phyloP scores from a whole-genome alignment of 1,140 invertebrate genomes.

The Drosophila kanapiae region DNA sequence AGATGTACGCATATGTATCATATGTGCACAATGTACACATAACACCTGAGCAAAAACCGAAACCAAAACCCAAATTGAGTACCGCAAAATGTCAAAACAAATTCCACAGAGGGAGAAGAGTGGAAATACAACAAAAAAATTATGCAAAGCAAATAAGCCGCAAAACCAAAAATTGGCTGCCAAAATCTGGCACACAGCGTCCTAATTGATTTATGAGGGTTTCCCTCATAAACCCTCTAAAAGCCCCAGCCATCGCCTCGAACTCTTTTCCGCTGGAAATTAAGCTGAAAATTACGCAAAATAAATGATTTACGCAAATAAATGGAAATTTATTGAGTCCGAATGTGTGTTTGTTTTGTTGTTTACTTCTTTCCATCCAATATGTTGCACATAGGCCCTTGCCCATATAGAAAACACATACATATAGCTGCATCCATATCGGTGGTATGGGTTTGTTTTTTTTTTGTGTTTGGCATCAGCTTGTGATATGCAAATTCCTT shows the following conservation, averaged over 20 bases:
- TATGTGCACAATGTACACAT: constrained; percentile 11
- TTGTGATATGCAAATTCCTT: constrained; percentile 77
- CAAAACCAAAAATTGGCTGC: constrained; percentile 82
- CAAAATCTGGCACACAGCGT: constrained; percentile 69
- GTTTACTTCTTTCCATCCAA: constrained; percentile 34
- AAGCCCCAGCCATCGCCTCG: constrained; percentile 2
- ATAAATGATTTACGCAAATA: constrained; percentile 83
- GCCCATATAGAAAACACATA: constrained; percentile 9
- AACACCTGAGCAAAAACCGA: constrained; percentile 68
- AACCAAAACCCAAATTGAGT: constrained; percentile 50
- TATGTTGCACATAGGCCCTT: constrained; percentile 29
- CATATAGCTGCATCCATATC: constrained; percentile 16
- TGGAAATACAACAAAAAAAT: constrained; percentile 15
- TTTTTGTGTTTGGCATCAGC: constrained; percentile 61
- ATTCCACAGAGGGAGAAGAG: constrained; percentile 34
- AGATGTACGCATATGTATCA: constrained; percentile 23
- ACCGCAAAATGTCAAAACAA: constrained; percentile 63
- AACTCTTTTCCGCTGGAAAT: constrained; percentile 62
- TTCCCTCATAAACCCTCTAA: constrained; percentile 46
- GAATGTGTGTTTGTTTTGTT: constrained; percentile 47
- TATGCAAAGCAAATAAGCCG: constrained; percentile 66
- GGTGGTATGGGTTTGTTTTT: constrained; percentile 24
- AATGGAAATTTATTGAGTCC: constrained; percentile 82
- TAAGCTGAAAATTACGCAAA: constrained; percentile 82
- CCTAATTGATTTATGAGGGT: constrained; percentile 82